Evolutionary conservation across 2,113 vertebrate genomes (phyloP).

Genomic region (Columbina picui): DNA sequence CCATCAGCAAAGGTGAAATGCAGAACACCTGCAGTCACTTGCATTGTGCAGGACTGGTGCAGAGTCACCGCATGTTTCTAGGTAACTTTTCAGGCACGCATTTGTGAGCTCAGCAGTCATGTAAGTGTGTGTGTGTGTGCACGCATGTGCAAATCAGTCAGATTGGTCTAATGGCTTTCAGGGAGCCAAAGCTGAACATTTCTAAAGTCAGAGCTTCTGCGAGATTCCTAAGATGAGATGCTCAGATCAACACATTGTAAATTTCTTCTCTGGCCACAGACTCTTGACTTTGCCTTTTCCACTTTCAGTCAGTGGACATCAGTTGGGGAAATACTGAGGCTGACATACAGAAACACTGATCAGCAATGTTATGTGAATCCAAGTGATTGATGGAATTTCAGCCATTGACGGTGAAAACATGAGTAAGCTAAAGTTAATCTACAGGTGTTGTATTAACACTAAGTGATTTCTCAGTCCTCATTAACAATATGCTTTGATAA

Average conservation of each 20-base stretch:
- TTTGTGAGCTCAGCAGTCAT: not conserved
- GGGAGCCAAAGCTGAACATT: not conserved
- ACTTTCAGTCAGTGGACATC: not conserved
- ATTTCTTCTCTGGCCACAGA: not conserved
- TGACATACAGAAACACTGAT: rapidly evolving
- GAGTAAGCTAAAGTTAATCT: slow-evolving; percentile 21
- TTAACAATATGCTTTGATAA: slow-evolving; percentile 24
- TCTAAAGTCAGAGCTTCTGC: not conserved
- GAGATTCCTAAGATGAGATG: not conserved
- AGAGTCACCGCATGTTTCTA: not conserved
- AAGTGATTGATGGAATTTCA: slow-evolving; percentile 9
- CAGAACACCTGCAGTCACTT: not conserved
- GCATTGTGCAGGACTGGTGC: not conserved
- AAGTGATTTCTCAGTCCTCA: slow-evolving; percentile 22
- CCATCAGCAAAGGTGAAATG: not conserved
- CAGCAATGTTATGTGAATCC: not conserved
- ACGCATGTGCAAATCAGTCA: not conserved
- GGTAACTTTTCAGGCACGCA: not conserved
- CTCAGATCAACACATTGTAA: not conserved
- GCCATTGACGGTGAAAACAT: not conserved
- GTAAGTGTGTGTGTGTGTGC: not conserved
- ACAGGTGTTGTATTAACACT: not conserved
- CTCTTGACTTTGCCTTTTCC: not conserved
- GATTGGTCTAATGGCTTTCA: not conserved
- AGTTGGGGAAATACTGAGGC: not conserved